phyloP scores from a whole-genome alignment of 2,888 invertebrate species.

The Diarsia mendica region DNA sequence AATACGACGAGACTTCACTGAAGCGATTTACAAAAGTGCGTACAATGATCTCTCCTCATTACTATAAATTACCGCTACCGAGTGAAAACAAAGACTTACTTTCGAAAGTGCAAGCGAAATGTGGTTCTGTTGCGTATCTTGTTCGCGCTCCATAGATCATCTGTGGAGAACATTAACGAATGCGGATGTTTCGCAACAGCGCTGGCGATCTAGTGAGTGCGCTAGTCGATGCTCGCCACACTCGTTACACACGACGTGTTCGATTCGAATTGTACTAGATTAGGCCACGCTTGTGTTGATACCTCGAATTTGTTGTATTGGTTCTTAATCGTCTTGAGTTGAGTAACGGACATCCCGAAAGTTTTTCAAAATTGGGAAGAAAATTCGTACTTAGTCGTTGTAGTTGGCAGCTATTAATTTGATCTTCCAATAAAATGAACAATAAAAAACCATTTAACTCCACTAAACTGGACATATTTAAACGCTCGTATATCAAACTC shows the following conservation, averaged over 20 bases:
- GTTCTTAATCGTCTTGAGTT: slow-evolving; percentile 3
- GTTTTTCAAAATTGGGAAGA: neutral
- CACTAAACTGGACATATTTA: neutral
- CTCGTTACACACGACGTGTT: slow-evolving; percentile 33
- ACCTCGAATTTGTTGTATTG: neutral
- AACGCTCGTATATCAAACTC: slow-evolving; percentile 3
- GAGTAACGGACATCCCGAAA: neutral
- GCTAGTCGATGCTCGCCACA: slow-evolving; percentile 41
- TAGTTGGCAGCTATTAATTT: slow-evolving; percentile 19
- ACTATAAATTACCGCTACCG: slow-evolving; percentile 82
- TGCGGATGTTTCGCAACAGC: slow-evolving; percentile 80
- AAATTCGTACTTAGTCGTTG: neutral
- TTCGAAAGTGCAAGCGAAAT: slow-evolving; percentile 86
- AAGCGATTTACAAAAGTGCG: slow-evolving; percentile 82
- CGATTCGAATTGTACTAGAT: slow-evolving; percentile 33
- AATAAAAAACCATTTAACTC: slow-evolving; percentile 1
- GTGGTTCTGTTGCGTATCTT: slow-evolving; percentile 74
- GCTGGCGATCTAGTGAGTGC: slow-evolving; percentile 36
- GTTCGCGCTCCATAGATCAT: slow-evolving; percentile 78
- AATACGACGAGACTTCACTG: slow-evolving; percentile 76
- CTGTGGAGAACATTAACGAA: slow-evolving; percentile 76
- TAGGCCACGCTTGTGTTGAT: slow-evolving; percentile 11
- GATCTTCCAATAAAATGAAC: neutral
- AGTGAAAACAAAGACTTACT: slow-evolving; percentile 89
- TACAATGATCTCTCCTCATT: slow-evolving; percentile 86